Conservation (phyloP, 1,140 invertebrate genomes). For the Trachymyrmex cornetzi region DNA sequence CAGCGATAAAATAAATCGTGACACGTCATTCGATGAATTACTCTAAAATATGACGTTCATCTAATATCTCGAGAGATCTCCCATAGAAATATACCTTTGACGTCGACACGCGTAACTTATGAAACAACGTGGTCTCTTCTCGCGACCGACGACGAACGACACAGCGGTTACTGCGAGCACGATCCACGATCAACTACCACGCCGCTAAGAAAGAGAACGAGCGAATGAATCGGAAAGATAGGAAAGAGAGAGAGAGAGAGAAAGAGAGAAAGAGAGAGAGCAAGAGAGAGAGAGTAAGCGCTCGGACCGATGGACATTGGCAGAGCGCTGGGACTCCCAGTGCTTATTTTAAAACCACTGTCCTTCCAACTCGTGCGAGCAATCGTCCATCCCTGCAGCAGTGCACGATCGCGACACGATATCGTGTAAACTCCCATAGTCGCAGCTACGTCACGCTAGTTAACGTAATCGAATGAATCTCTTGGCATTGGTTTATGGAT, state of each 20-base stretch:
- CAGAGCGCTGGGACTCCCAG: slow-evolving; percentile 77
- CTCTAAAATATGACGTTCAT: too few relatives aligned
- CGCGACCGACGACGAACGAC: slow-evolving; percentile 41
- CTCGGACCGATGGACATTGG: slow-evolving; percentile 78
- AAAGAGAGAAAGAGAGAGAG: not conserved
- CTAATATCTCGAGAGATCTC: not conserved
- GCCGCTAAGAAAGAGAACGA: slow-evolving; percentile 77
- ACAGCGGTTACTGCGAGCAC: slow-evolving; percentile 75
- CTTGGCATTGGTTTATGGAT: not conserved
- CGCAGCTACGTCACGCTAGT: not conserved
- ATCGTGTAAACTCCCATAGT: slow-evolving; percentile 21
- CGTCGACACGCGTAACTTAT: slow-evolving; percentile 17
- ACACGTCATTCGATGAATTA: not conserved
- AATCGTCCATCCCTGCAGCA: slow-evolving; percentile 66
- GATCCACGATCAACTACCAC: slow-evolving; percentile 83
- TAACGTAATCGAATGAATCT: slow-evolving; percentile 50
- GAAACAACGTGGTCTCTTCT: slow-evolving; percentile 37
- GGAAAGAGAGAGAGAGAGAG: slow-evolving; percentile 20
- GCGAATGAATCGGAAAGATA: slow-evolving; percentile 24
- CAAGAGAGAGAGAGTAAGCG: slow-evolving; percentile 44
- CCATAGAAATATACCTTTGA: not conserved
- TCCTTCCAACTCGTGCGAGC: slow-evolving; percentile 80
- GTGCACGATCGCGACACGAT: slow-evolving; percentile 49
- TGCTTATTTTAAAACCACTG: slow-evolving; percentile 85
- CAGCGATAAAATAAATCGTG: not conserved